Percentiles rank a stretch among this genome's conserved stretches.
Conservation (phyloP, 2,888 invertebrate species). For the Pollenia angustigena region DNA sequence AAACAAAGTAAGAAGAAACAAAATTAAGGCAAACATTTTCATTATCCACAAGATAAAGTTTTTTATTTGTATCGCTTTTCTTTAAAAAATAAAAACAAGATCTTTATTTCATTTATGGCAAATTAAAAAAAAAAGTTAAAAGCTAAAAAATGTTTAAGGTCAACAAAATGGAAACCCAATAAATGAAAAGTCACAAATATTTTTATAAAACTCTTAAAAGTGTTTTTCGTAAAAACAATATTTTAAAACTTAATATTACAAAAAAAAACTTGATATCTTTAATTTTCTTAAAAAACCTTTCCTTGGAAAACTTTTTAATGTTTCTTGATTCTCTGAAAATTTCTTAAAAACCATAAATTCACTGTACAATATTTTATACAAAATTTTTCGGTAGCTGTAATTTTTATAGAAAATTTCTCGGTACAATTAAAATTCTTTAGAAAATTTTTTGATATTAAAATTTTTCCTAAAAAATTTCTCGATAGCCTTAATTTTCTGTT, state of each 20-base stretch:
- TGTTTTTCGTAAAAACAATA: too few species aligned
- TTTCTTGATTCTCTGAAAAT: neutral
- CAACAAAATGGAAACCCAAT: constrained; percentile 56
- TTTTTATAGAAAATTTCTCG: too few species aligned
- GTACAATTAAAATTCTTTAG: too few species aligned
- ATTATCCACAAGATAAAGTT: constrained; percentile 50
- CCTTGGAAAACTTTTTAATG: neutral
- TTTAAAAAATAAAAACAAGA: constrained; percentile 36
- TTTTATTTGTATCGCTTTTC: constrained; percentile 24
- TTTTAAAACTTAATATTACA: too few species aligned
- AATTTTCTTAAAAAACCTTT: too few species aligned
- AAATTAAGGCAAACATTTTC: constrained; percentile 8
- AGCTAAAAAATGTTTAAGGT: constrained; percentile 50
- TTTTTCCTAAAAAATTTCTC: too few species aligned
- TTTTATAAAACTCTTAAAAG: neutral
- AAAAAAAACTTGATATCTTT: too few species aligned
- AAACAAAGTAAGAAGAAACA: constrained; percentile 17
- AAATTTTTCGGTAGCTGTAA: neutral
- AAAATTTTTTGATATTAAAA: too few species aligned
- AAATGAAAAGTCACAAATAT: constrained; percentile 6
- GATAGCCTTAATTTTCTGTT: too few species aligned
- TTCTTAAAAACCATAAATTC: neutral
- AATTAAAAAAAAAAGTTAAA: constrained; percentile 1
- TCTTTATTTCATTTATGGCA: constrained; percentile 45
- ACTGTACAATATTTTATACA: too few species aligned